Conservation (phyloP, 2,797 vertebrate species). For the Acrocephalus scirpaceus region DNA sequence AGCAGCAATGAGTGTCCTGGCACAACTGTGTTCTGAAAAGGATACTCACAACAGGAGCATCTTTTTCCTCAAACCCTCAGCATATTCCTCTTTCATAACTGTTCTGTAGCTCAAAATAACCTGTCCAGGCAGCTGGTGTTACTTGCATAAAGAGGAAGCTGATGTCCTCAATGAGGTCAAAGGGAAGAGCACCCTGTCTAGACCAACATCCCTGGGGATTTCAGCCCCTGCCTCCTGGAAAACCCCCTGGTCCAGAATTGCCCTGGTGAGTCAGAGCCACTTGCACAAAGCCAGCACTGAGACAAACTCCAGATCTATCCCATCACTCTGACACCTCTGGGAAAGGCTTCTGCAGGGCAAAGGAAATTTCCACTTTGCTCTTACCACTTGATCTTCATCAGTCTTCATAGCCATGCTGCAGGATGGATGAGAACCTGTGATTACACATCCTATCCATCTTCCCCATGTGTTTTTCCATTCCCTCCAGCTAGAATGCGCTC, state of each 20-base stretch:
- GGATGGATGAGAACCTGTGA: not conserved
- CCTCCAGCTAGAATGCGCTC: not conserved
- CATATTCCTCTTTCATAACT: constrained; percentile 52
- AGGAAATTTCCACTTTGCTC: not conserved
- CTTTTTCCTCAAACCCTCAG: constrained; percentile 19
- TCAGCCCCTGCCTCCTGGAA: constrained; percentile 75
- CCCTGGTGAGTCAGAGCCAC: constrained; percentile 71
- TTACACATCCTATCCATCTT: not conserved
- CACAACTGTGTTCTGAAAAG: constrained; percentile 2
- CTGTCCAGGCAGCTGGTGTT: constrained; percentile 53
- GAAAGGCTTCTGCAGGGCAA: not conserved
- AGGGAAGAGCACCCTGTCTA: constrained; percentile 75
- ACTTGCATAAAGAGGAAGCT: constrained; percentile 79
- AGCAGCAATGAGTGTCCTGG: not conserved
- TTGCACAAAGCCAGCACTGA: constrained; percentile 36
- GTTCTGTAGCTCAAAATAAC: constrained; percentile 71
- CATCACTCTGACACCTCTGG: not conserved
- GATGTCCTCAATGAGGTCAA: constrained; percentile 62
- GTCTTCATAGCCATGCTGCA: not conserved
- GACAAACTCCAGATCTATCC: constrained; percentile 13
- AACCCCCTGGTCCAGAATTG: constrained; percentile 65
- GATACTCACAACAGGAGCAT: constrained; percentile 42
- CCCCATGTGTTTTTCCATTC: not conserved
- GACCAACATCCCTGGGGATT: constrained; percentile 81
- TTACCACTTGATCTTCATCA: not conserved